A percentile compares a stretch with the other conserved stretches of the same genome.
Evolutionary conservation across 2,888 invertebrate genomes (phyloP).

Genomic region (Phasia obesa): DNA sequence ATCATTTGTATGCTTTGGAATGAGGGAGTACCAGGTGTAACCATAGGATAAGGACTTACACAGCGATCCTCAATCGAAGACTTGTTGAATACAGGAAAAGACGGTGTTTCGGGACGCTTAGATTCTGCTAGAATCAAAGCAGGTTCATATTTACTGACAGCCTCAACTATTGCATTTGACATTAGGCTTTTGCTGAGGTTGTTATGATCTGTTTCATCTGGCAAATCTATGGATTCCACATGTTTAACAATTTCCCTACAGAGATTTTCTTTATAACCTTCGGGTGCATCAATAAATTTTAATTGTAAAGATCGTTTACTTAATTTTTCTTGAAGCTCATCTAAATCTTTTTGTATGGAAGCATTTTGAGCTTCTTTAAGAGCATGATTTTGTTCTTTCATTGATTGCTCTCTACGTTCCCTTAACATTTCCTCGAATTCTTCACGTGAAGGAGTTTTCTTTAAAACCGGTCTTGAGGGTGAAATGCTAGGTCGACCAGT

Average conservation of each 20-base stretch:
- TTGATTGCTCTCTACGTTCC: constrained; percentile 78
- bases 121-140: constrained; percentile 63
- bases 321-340: constrained; percentile 73
- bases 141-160: constrained; percentile 40
- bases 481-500: constrained; percentile 74
- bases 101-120: constrained; percentile 92
- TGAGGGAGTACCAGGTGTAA: constrained; percentile 54
- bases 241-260: constrained; percentile 61
- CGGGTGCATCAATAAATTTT: neutral
- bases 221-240: constrained; percentile 70
- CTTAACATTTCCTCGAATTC: constrained; percentile 81
- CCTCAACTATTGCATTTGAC: constrained; percentile 9
- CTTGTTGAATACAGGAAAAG: constrained; percentile 93
- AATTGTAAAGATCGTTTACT: constrained; percentile 60
- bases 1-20: constrained; percentile 37
- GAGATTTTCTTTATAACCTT: constrained; percentile 15
- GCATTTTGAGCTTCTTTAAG: constrained; percentile 73
- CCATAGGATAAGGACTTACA: constrained; percentile 75
- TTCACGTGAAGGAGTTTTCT: constrained; percentile 79
- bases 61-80: constrained; percentile 87
- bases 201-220: constrained; percentile 50
- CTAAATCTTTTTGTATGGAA: constrained; percentile 74
- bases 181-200: neutral
- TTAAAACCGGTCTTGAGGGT: constrained; percentile 75
- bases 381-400: constrained; percentile 72